These are phyloP conservation scores for Nansenia antarctica DNA, from an alignment of 2,113 vertebrate genomes.

Conservation along the genomic window DNA sequence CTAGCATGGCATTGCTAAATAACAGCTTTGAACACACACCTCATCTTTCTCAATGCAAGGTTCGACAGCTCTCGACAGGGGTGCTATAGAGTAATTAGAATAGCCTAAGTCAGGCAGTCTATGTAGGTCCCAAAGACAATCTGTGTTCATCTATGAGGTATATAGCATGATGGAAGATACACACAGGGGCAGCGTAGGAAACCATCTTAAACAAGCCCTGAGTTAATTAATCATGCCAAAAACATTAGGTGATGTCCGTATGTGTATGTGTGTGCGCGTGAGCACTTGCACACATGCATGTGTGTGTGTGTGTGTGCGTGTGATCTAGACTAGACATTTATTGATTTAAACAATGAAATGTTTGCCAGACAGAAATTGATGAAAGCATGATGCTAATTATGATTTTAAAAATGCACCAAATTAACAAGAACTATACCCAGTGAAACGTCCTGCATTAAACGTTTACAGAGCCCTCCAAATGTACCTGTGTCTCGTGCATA, in stretches of 20 bases:
- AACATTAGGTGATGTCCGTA: too few species aligned
- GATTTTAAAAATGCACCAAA: conserved; percentile 30
- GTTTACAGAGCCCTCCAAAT: conserved; percentile 35
- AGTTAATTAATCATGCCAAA: too few species aligned
- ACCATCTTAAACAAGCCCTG: too few species aligned
- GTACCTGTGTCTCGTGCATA: too few species aligned
- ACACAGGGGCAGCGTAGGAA: too few species aligned
- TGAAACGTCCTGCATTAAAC: conserved; percentile 42
- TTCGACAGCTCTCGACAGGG: background rate
- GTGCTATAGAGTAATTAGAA: background rate
- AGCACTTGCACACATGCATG: too few species aligned
- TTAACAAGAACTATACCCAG: conserved; percentile 37
- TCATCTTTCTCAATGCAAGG: background rate
- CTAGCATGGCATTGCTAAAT: background rate
- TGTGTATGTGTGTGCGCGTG: too few species aligned
- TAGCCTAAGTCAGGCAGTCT: background rate
- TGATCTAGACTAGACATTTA: too few species aligned
- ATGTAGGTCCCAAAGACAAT: background rate
- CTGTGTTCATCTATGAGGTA: background rate
- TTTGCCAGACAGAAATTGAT: conserved; percentile 1
- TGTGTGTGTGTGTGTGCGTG: too few species aligned
- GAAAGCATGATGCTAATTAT: conserved; percentile 12
- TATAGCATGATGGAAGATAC: too few species aligned
- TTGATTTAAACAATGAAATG: background rate
- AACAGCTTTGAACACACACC: background rate